Percentiles rank a stretch among this genome's conserved stretches.
Evolutionary conservation across 2,888 invertebrate species (phyloP).

Genomic region (Cyrtodaria siliqua): DNA sequence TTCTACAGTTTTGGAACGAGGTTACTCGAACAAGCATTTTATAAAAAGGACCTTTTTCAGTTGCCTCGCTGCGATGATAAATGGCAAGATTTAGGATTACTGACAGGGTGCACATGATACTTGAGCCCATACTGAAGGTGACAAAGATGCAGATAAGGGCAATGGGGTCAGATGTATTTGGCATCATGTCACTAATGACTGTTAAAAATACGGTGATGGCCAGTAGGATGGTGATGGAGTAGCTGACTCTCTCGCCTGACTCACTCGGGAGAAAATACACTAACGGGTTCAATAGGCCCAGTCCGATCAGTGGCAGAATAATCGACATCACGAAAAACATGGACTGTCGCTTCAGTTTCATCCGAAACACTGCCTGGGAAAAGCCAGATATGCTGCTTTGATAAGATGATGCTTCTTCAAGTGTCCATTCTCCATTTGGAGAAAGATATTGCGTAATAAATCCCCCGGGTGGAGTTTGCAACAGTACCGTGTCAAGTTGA

Average conservation of each 20-base stretch:
- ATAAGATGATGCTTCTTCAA: not conserved
- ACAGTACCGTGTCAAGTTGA: not conserved
- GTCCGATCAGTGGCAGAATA: constrained; percentile 3
- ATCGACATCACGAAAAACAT: constrained; percentile 11
- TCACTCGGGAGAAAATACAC: constrained; percentile 23
- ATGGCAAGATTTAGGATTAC: constrained; percentile 17
- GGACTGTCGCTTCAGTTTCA: constrained; percentile 5
- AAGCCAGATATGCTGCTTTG: not conserved
- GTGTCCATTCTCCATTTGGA: constrained; percentile 13
- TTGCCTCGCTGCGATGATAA: constrained; percentile 1
- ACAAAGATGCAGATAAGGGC: constrained; percentile 9
- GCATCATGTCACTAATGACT: constrained; percentile 17
- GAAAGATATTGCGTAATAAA: not conserved
- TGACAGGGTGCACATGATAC: not conserved
- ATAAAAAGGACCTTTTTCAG: not conserved
- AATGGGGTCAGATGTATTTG: constrained; percentile 17
- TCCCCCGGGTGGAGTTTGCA: not conserved
- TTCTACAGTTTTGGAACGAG: not conserved
- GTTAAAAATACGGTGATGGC: constrained; percentile 24
- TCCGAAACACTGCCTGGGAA: not conserved
- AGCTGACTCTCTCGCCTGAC: constrained; percentile 29
- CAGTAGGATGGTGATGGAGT: constrained; percentile 19
- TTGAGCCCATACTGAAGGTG: not conserved
- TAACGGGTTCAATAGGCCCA: constrained; percentile 3
- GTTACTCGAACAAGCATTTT: not conserved